Conservation (phyloP, 2,888 invertebrate genomes). For the Pinctada fucata region DNA sequence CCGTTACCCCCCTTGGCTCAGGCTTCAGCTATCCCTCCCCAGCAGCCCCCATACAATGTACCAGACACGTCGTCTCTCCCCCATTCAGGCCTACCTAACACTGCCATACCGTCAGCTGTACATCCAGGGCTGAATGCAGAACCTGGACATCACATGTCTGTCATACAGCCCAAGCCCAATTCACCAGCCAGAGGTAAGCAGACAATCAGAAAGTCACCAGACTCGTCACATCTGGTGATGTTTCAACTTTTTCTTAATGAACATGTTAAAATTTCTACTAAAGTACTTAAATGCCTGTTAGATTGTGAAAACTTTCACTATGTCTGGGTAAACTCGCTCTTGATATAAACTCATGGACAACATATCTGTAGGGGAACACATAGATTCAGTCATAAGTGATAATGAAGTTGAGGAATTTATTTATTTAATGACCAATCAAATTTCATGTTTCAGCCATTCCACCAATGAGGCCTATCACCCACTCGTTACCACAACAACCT, state of each 20-base stretch:
- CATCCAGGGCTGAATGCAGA: constrained; percentile 4
- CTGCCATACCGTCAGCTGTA: constrained; percentile 16
- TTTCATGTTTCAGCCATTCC: constrained; percentile 32
- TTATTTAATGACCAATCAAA: background rate
- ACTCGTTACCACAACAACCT: constrained; percentile 71
- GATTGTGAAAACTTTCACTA: no score
- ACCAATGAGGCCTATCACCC: constrained; percentile 59
- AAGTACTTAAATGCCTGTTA: no score
- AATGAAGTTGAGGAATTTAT: no score
- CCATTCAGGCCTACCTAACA: constrained; percentile 10
- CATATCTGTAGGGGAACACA: no score
- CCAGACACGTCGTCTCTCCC: background rate
- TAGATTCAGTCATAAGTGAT: no score
- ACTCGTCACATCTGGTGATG: background rate
- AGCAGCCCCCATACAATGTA: constrained; percentile 1
- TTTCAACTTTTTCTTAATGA: background rate
- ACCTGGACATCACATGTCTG: constrained; percentile 31
- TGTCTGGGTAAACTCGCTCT: no score
- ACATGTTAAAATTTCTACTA: no score
- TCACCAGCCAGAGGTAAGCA: constrained; percentile 47
- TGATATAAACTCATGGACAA: no score
- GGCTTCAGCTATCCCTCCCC: background rate
- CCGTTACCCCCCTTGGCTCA: constrained; percentile 27
- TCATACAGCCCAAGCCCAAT: constrained; percentile 44
- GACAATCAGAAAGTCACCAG: background rate